Evolutionary conservation across 2,113 vertebrate species (phyloP).

Genomic region (Crocuta crocuta): DNA sequence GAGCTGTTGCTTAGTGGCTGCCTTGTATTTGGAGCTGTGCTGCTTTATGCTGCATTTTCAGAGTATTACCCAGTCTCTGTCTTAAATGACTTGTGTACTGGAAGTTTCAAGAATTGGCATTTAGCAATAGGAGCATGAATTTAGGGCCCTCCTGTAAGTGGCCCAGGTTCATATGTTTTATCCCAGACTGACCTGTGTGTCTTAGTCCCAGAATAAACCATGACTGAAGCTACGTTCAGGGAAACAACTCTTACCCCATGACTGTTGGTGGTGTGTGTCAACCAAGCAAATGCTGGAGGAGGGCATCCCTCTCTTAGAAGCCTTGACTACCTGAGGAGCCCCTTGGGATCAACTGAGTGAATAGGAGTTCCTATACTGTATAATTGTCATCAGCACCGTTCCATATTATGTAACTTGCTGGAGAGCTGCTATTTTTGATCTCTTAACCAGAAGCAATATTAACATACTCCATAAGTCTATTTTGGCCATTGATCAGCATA

Average conservation of each 20-base stretch:
- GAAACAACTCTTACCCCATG: not conserved
- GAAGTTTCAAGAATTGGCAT: not conserved
- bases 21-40: not conserved
- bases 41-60: not conserved
- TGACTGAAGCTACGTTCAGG: not conserved
- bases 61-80: not conserved
- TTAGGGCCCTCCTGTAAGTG: not conserved
- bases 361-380: not conserved
- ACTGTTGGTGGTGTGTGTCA: not conserved
- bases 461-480: not conserved
- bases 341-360: not conserved
- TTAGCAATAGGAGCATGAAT: not conserved
- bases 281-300: not conserved
- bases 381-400: not conserved
- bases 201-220: not conserved
- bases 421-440: not conserved
- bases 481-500: not conserved
- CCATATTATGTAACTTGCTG: not conserved
- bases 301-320: not conserved
- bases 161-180: not conserved
- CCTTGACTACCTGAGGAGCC: too few species aligned
- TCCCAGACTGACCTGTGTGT: not conserved
- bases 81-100: not conserved
- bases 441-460: not conserved
- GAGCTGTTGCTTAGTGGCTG: not conserved